phyloP scores from a whole-genome alignment of 1,140 invertebrate species.

The Drosophila tristis region DNA sequence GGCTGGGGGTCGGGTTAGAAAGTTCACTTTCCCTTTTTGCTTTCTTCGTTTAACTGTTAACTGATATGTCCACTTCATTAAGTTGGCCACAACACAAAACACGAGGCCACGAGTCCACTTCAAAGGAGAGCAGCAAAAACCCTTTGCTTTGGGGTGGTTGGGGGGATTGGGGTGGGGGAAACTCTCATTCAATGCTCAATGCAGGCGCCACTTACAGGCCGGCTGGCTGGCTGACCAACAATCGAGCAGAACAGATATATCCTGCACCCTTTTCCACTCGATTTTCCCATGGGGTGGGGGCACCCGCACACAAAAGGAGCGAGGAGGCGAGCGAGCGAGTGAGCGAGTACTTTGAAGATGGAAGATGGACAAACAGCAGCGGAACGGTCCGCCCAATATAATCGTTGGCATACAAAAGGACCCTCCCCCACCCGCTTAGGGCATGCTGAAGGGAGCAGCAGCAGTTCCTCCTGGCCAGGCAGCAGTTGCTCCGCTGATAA shows the following conservation, averaged over 20 bases:
- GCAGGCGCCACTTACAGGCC: slow-evolving; percentile 2
- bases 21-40: slow-evolving; percentile 8
- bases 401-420: too few relatives aligned
- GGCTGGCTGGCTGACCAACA: slow-evolving; percentile 30
- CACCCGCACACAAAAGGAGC: slow-evolving; percentile 34
- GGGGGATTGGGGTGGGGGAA: not conserved
- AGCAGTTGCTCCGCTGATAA: too few relatives aligned
- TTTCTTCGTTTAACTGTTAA: slow-evolving; percentile 26
- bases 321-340: too few relatives aligned
- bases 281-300: not conserved
- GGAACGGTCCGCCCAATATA: too few relatives aligned
- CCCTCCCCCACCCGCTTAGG: too few relatives aligned
- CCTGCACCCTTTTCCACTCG: slow-evolving; percentile 7
- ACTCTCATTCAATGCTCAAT: too few relatives aligned
- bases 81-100: slow-evolving; percentile 50
- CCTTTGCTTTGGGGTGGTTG: slow-evolving; percentile 10
- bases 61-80: slow-evolving; percentile 76
- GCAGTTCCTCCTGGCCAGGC: too few relatives aligned
- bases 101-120: slow-evolving; percentile 42
- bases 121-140: slow-evolving; percentile 40
- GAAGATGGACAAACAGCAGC: too few relatives aligned
- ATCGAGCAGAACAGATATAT: not conserved
- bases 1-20: not conserved
- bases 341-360: too few relatives aligned
- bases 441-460: too few relatives aligned